Percentiles rank a stretch among this genome's conserved stretches.
Evolutionary conservation across 2,113 vertebrate genomes (phyloP).

Genomic region (Microcebus jonahi): DNA sequence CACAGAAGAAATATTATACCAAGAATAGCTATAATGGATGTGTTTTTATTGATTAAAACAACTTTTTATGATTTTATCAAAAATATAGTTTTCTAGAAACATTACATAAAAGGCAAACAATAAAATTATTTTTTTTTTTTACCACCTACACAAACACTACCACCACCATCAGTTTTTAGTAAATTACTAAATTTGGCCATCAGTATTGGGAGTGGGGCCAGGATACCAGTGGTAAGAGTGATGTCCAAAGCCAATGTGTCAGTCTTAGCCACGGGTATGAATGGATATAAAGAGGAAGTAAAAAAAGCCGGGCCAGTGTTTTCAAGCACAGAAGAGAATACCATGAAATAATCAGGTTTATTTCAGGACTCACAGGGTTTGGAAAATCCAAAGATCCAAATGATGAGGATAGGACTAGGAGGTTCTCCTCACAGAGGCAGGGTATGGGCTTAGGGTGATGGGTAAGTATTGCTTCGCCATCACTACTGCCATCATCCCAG

Average conservation of each 20-base stretch:
- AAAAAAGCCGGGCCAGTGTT: background rate
- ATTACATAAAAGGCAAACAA: background rate
- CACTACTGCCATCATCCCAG: background rate
- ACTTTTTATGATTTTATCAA: background rate
- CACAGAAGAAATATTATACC: background rate
- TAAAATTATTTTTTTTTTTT: background rate
- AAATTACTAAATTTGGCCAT: background rate
- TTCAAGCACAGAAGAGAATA: background rate
- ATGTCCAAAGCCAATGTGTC: background rate
- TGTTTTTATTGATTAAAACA: background rate
- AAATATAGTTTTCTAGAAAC: constrained; percentile 18
- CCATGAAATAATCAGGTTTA: background rate
- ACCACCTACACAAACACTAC: background rate
- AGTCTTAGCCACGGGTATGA: background rate
- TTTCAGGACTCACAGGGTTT: background rate
- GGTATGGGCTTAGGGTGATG: too few species aligned
- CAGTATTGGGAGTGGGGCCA: background rate
- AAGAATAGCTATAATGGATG: background rate
- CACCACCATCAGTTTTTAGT: background rate
- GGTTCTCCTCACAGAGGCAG: background rate
- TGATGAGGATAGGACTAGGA: background rate
- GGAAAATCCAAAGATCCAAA: background rate
- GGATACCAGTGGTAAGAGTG: background rate
- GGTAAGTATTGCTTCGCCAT: background rate
- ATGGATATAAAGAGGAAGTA: background rate